Percentiles rank a stretch among this genome's conserved stretches.
These are phyloP conservation scores for Nomada ruficornis DNA, from an alignment of 2,888 invertebrate species.

Conservation along the genomic window DNA sequence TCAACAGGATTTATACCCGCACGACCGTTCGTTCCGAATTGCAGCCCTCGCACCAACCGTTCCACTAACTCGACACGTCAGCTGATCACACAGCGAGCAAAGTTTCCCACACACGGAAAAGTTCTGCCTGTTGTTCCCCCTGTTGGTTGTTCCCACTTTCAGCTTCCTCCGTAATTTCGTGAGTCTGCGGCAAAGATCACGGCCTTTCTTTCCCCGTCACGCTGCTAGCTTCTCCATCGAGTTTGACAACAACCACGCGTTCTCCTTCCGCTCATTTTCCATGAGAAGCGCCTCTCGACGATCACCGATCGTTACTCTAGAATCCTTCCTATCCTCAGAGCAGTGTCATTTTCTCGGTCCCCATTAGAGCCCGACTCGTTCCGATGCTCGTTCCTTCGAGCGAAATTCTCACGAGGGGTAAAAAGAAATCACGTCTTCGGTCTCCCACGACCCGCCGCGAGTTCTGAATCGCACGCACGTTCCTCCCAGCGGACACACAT, in stretches of 20 bases:
- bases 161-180: slow-evolving; percentile 7
- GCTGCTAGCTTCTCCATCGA: slow-evolving; percentile 66
- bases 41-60: slow-evolving; percentile 19
- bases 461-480: slow-evolving; percentile 2
- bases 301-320: slow-evolving; percentile 6
- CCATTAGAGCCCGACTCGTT: background rate
- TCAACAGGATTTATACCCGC: slow-evolving; percentile 50
- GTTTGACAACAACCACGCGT: slow-evolving; percentile 49
- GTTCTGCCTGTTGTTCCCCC: background rate
- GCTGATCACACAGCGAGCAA: slow-evolving; percentile 37
- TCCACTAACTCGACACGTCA: slow-evolving; percentile 25
- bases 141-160: background rate
- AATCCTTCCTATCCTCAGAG: background rate
- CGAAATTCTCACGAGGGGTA: too few species aligned
- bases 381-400: background rate
- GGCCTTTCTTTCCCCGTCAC: slow-evolving; percentile 33
- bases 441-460: background rate
- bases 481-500: background rate
- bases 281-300: slow-evolving; percentile 8
- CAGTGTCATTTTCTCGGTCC: background rate
- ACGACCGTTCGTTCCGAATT: slow-evolving; percentile 19
- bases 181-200: slow-evolving; percentile 19
- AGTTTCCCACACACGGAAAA: slow-evolving; percentile 1
- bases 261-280: slow-evolving; percentile 41
- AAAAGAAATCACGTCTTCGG: background rate